Evolutionary conservation across 2,113 vertebrate genomes (phyloP).

Genomic region (Bettongia penicillata): DNA sequence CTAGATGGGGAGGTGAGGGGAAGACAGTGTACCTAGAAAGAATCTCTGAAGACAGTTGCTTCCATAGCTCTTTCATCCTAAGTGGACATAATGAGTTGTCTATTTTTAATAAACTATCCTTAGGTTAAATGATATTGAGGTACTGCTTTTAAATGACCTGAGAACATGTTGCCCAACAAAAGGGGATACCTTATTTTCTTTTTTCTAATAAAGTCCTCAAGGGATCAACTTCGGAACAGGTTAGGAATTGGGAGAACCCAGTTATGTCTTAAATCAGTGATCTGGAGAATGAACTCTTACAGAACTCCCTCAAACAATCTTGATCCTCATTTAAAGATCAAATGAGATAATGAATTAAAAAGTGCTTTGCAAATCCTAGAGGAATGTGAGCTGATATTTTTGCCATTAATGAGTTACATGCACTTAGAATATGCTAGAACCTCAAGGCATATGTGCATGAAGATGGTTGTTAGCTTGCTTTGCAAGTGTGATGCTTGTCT

Average conservation of each 20-base stretch:
- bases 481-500: background rate
- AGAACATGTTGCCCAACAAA: slow-evolving; percentile 6
- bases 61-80: slow-evolving; percentile 75
- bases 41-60: slow-evolving; percentile 55
- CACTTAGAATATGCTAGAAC: background rate
- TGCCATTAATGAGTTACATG: background rate
- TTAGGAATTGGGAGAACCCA: background rate
- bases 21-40: slow-evolving; percentile 29
- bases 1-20: background rate
- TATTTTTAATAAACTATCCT: background rate
- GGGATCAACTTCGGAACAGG: background rate
- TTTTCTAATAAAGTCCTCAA: background rate
- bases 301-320: background rate
- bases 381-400: background rate
- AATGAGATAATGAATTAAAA: background rate
- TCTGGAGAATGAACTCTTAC: background rate
- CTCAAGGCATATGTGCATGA: background rate
- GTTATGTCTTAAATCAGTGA: background rate
- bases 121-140: background rate
- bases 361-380: background rate
- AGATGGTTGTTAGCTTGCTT: background rate
- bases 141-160: background rate
- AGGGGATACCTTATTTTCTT: background rate
- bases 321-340: background rate
- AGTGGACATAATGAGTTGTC: background rate